Conservation (phyloP, 2,888 invertebrate genomes). For the Drosophila paramelanica region DNA sequence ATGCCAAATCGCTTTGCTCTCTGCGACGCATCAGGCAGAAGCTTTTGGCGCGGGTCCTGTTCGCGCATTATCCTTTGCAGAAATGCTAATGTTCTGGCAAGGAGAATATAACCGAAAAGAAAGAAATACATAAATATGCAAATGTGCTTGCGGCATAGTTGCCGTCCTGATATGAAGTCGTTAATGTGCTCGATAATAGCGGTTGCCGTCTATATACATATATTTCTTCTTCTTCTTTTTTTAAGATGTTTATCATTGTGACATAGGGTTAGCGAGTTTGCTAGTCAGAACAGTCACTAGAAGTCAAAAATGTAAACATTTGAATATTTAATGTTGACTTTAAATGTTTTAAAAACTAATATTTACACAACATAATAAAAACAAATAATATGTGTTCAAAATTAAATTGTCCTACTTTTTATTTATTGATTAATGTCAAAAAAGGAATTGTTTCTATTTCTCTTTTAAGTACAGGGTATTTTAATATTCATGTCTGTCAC, state of each 20-base stretch:
- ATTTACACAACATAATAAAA: no score
- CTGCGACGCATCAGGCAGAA: conserved; percentile 12
- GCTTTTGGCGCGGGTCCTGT: not conserved
- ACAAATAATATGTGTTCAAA: no score
- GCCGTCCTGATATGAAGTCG: conserved; percentile 71
- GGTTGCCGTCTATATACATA: conserved; percentile 17
- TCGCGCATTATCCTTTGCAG: conserved; percentile 68
- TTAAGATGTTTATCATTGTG: conserved; percentile 8
- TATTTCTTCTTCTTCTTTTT: conserved; percentile 8
- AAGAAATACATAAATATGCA: conserved; percentile 70
- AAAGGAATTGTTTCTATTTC: no score
- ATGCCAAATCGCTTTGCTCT: conserved; percentile 58
- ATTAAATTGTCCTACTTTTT: no score
- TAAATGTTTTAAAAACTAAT: no score
- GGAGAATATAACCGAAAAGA: conserved; percentile 59
- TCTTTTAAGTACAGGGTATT: conserved; percentile 1
- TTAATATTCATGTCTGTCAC: not conserved
- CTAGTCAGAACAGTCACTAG: no score
- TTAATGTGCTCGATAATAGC: conserved; percentile 67
- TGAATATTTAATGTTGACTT: not conserved
- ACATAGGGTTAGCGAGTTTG: no score
- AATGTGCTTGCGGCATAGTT: conserved; percentile 72
- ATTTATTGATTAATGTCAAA: no score
- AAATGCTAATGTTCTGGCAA: conserved; percentile 70
- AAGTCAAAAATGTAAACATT: not conserved